phyloP scores from a whole-genome alignment of 1,140 invertebrate genomes.

The Drosophila kepulauana region DNA sequence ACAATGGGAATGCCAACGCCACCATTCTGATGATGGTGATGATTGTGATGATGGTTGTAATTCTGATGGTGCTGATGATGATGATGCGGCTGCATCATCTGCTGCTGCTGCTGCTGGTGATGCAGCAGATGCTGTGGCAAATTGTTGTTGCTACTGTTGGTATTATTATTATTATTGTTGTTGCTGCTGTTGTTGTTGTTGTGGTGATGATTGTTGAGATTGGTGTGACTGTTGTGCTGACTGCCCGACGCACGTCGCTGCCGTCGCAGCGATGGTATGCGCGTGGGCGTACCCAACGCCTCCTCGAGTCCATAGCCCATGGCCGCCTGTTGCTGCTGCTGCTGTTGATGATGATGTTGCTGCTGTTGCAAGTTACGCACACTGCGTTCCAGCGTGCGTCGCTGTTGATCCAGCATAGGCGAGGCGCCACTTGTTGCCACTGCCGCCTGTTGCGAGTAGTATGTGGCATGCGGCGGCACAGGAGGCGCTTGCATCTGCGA shows the following conservation, averaged over 20 bases:
- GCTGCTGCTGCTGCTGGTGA: constrained; percentile 1
- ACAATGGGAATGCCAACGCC: constrained; percentile 81
- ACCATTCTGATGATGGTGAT: constrained; percentile 21
- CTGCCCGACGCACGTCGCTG: constrained; percentile 72
- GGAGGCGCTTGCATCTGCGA: constrained; percentile 65
- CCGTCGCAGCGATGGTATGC: constrained; percentile 76
- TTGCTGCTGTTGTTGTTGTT: constrained; percentile 58
- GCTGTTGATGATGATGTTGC: constrained; percentile 49
- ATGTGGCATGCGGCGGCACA: constrained; percentile 73
- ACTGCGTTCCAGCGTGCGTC: constrained; percentile 73
- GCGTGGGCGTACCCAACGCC: constrained; percentile 60
- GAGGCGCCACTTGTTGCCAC: constrained; percentile 36
- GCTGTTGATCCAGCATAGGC: constrained; percentile 65
- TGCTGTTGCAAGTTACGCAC: constrained; percentile 67
- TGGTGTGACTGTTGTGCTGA: constrained; percentile 72
- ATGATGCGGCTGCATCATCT: not conserved
- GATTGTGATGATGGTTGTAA: constrained; percentile 51
- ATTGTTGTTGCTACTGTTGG: constrained; percentile 57
- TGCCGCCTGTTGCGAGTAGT: constrained; percentile 66
- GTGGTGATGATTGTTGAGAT: constrained; percentile 53
- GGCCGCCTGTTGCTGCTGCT: constrained; percentile 34
- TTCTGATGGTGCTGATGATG: constrained; percentile 22
- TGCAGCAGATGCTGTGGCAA: constrained; percentile 59
- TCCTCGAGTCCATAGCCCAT: constrained; percentile 56
- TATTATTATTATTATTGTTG: constrained; percentile 36